Base-by-base conservation (phyloP, 1,140 invertebrate genomes). In the Anastrepha obliqua region DNA sequence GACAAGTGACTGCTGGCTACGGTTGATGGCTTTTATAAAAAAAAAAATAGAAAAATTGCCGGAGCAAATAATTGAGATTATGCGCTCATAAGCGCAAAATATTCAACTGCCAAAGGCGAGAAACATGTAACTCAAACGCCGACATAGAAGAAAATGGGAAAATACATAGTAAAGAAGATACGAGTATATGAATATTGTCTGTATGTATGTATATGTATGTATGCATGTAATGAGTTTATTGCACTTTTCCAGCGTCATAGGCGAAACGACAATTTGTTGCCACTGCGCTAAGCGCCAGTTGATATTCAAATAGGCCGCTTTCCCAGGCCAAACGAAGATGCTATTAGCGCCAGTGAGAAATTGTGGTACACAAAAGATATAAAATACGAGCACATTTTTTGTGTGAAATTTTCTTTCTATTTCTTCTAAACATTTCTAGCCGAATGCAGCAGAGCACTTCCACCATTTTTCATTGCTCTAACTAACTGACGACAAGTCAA, bases 11-110 rank as follows among this genome's bases (percentile, higher is more conserved):
- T 5, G 62, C 62, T 20, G 8, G 3, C 62, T 64, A 8, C 20
- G n/a, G 62, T 8, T 64, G 62, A 64, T 64, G 62, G 17, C 62
- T 64, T 64, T 29, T 29, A 42, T 0, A 67, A 0, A 67, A 67
- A 11, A 17, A 9, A 17, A 17, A 15, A 11, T 67, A 11, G 3
- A 67, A 42, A 11, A 39, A 29, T 67, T 67, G 65, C 9, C 65
- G 65, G 39, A 39, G 65, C 65, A 67, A 67, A 67, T 67, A 67
- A 67, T 67, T 39, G 62, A 64, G 39, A 67, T 67, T 42, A 67
- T 67, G 39, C 65, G 65, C 20, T 67, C 65, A 67, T 42, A 67
- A 67, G 8, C 20, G 29, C 20, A 39, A 29, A 39, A 39, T 67
- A 67, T 67, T 11, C 39, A 20, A 11, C 39, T 67, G 20, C 65